A percentile compares a stretch with the other conserved stretches of the same genome.
Conservation (phyloP, 2,113 vertebrate species). For the Ammospiza nelsoni region DNA sequence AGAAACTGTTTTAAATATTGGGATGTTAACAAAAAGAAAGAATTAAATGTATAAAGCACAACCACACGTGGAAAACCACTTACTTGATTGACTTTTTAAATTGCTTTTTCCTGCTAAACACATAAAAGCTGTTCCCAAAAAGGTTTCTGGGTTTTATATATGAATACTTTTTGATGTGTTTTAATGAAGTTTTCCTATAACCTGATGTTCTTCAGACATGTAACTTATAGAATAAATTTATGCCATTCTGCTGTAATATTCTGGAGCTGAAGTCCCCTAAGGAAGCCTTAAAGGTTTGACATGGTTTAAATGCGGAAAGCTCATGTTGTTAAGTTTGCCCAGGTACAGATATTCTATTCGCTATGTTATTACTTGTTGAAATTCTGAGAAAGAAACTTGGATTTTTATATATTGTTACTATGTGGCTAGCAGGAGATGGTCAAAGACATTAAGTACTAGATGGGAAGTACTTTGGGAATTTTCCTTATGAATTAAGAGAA, state of each 20-base stretch:
- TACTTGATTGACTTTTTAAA: neutral
- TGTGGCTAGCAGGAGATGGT: neutral
- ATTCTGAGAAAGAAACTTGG: neutral
- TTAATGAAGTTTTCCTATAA: neutral
- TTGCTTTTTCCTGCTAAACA: neutral
- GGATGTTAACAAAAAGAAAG: neutral
- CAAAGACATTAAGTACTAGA: neutral
- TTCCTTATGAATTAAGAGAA: neutral
- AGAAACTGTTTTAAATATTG: neutral
- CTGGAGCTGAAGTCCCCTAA: neutral
- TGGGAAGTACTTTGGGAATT: neutral
- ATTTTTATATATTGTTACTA: neutral
- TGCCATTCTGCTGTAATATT: neutral
- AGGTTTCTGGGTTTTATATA: neutral
- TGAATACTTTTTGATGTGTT: neutral
- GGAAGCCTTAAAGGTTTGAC: neutral
- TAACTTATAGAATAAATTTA: neutral
- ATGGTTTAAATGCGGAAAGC: neutral
- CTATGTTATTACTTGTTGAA: neutral
- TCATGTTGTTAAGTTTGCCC: neutral
- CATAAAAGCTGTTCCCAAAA: neutral
- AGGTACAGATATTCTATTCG: neutral
- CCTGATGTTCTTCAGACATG: neutral
- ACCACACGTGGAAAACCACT: neutral
- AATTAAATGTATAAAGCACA: slow-evolving; percentile 15